A percentile compares a stretch with the other conserved stretches of the same genome.
These are phyloP conservation scores for Collichthys lucidus DNA, from an alignment of 2,113 vertebrate genomes.

Conservation along the genomic window DNA sequence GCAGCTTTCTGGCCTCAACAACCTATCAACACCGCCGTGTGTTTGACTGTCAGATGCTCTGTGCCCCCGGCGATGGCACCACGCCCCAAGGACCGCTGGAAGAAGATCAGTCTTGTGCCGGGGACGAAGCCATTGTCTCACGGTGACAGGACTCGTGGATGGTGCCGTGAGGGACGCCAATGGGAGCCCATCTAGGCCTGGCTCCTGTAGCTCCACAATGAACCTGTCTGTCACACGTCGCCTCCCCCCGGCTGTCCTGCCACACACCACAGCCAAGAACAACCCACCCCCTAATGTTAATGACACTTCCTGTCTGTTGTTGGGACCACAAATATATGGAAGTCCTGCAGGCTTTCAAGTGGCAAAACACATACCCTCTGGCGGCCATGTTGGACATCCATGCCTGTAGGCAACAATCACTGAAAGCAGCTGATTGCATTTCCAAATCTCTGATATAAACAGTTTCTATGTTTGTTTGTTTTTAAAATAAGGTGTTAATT, in stretches of 20 bases:
- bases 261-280: slow-evolving; percentile 38
- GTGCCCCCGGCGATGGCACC: slow-evolving; percentile 62
- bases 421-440: neutral
- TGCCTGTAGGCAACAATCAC: neutral
- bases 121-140: slow-evolving; percentile 52
- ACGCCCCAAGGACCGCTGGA: slow-evolving; percentile 58
- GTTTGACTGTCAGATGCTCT: slow-evolving; percentile 52
- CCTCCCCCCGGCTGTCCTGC: slow-evolving; percentile 33
- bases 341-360: slow-evolving; percentile 13
- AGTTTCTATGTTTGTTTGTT: neutral
- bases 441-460: neutral
- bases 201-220: slow-evolving; percentile 60
- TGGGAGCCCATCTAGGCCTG: slow-evolving; percentile 36
- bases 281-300: slow-evolving; percentile 23
- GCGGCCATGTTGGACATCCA: neutral
- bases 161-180: slow-evolving; percentile 51
- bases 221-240: slow-evolving; percentile 61
- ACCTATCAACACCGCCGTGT: slow-evolving; percentile 37
- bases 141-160: slow-evolving; percentile 58
- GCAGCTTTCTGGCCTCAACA: slow-evolving; percentile 41
- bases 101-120: slow-evolving; percentile 40
- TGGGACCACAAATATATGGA: slow-evolving; percentile 29
- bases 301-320: slow-evolving; percentile 52
- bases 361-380: neutral
- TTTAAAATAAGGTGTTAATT: neutral